These are phyloP conservation scores for Rhea americana DNA, from an alignment of 2,113 vertebrate genomes.

Conservation along the genomic window DNA sequence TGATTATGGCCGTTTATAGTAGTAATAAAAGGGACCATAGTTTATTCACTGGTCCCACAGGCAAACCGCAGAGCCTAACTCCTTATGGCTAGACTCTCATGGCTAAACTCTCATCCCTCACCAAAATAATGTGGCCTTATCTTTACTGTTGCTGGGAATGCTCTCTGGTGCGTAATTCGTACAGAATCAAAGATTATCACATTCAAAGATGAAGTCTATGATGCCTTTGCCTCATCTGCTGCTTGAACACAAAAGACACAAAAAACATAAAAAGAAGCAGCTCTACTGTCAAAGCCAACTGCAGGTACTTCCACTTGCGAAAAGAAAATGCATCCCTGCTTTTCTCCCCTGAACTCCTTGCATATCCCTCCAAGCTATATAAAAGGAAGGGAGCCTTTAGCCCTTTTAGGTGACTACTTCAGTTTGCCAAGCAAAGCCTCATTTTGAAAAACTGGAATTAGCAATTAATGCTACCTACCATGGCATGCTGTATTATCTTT, in stretches of 20 bases:
- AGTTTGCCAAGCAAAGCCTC: neutral
- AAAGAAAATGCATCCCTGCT: neutral
- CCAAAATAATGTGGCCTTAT: neutral
- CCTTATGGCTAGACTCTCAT: neutral
- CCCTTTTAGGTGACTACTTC: neutral
- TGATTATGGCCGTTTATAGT: neutral
- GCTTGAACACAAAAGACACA: neutral
- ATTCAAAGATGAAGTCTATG: neutral
- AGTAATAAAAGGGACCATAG: neutral
- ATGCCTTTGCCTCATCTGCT: neutral
- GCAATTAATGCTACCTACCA: neutral
- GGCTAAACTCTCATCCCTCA: neutral
- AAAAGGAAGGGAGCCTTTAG: neutral
- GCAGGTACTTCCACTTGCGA: neutral
- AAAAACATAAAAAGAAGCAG: neutral
- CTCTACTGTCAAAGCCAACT: neutral
- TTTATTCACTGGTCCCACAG: neutral
- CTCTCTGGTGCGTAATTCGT: neutral
- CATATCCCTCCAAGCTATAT: neutral
- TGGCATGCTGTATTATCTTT: neutral
- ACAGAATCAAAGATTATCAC: neutral
- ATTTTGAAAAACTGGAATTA: neutral
- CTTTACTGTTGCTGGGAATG: neutral
- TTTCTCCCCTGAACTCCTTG: neutral
- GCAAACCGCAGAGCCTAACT: neutral